Base-by-base conservation (phyloP, 2,888 invertebrate genomes). In the Drosophila neotestacea region DNA sequence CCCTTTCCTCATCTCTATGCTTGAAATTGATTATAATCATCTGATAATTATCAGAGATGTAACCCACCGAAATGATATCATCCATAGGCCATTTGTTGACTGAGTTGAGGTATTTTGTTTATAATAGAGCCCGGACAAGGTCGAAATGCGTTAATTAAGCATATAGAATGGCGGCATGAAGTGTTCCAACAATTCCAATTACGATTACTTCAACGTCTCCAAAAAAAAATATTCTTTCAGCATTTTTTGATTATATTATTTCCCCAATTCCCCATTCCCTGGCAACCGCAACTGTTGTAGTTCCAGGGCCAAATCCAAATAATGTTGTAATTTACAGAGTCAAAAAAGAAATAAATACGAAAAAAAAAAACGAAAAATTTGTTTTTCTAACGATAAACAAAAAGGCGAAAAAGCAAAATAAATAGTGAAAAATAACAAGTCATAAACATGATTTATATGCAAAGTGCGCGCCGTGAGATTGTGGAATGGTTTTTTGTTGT, bases 391-490 rank as follows among this genome's bases (percentile, higher is more conserved):
- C 85, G 66, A 80, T 74, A 85, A 83, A 83, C 81, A 87, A 83
- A 83, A 79, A 72, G 69, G 73, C 67, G 52, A 85, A 81, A 70
- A 84, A 67, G 74, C 42, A 72, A 89, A 80, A 88, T 82, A 88
- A 89, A 88, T 77, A 83, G 83, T 83, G 81, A 88, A 88, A 88
- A 85, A 85, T 83, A 88, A 85, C 81, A 82, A 89, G 78, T 88
- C 90, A 89, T 89, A 89, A 85, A 83, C 80, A 88, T 85, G 89
- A 85, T 85, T 85, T 85, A 89, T 88, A 85, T 88, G 86, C 88
- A 88, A 87, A 85, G 90, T 85, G 80, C 81, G 85, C 79, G 65
- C 70, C 73, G 54, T 62, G 69, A 81, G 74, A 39, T 63, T 54
- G 58, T 42, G 47, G 61, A 59, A 69, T 56, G 64, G 59, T 22